Base-by-base conservation (phyloP, 2,888 invertebrate species). In the Macrophya annulata region DNA sequence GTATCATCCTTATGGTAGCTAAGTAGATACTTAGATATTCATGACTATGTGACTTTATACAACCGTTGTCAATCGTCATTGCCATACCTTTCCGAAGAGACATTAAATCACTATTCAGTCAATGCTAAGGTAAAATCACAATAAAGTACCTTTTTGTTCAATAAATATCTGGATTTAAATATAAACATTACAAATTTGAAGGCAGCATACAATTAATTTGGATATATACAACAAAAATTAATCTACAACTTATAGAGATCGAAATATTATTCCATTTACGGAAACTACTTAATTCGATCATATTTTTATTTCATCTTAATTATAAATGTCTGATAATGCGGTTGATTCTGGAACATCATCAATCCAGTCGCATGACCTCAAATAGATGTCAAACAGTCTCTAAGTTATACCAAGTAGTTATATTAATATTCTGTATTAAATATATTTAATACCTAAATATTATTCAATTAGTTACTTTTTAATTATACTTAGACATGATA, bases 111-210 rank as follows among this genome's bases (percentile, higher is more conserved):
- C 48, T 15, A 48, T 48, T 15, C n/a, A n/a, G 15, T 48, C 0
- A 48, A 48, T 17, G 17, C 4, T 4, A 48, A 15, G 17, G 5
- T 55, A n/a, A 55, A 55, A n/a, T n/a, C n/a, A n/a, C 17, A n/a
- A 55, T 6, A 55, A 55, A 55, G 8, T 17, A 55, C 55, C n/a
- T 55, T 55, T 55, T n/a, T 5, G 55, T 55, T 55, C n/a, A n/a
- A 55, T 55, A n/a, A 55, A 55, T 55, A 55, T n/a, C n/a, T 55
- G 6, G 55, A 55, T n/a, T 55, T n/a, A 1, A 55, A 55, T 55
- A 55, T 55, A 55, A 55, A 55, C n/a, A 55, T 55, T 55, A 55
- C 55, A 55, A 55, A 55, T 55, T 55, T n/a, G n/a, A n/a, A 55
- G 55, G 55, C 55, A 55, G 55, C 55, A n/a, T 55, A 55, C 55